Conservation (phyloP, 1,140 invertebrate species). For the Triops longicaudatus region DNA sequence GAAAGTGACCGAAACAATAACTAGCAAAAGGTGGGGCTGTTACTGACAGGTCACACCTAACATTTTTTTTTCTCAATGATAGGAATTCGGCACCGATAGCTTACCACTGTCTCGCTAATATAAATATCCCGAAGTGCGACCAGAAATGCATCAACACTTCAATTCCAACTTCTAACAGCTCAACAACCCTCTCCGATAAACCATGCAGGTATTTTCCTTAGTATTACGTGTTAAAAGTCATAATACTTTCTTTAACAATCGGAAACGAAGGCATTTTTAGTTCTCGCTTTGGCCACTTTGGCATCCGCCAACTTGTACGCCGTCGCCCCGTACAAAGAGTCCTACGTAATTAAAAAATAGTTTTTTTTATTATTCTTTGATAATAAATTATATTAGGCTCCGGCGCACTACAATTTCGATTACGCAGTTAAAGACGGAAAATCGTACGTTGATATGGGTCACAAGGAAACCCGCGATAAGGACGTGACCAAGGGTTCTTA, state of each 20-base stretch:
- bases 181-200: background rate
- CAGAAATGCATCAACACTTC: background rate
- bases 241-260: no score
- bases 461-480: conserved; percentile 30
- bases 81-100: background rate
- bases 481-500: conserved; percentile 32
- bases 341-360: background rate
- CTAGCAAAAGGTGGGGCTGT: background rate
- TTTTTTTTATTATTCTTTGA: background rate
- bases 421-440: conserved; percentile 16
- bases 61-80: background rate
- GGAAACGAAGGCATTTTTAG: background rate
- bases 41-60: background rate
- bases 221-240: no score
- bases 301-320: background rate
- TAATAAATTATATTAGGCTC: background rate
- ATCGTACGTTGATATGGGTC: conserved; percentile 31
- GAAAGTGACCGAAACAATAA: background rate
- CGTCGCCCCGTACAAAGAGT: background rate
- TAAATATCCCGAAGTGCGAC: background rate
- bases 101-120: background rate
- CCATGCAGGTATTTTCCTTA: background rate
- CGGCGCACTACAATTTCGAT: conserved; percentile 3
- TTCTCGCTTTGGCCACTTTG: background rate
- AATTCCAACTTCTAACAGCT: background rate